A percentile compares a stretch with the other conserved stretches of the same genome.
Evolutionary conservation across 1,140 invertebrate genomes (phyloP).

Genomic region (Drosophila albomicans): DNA sequence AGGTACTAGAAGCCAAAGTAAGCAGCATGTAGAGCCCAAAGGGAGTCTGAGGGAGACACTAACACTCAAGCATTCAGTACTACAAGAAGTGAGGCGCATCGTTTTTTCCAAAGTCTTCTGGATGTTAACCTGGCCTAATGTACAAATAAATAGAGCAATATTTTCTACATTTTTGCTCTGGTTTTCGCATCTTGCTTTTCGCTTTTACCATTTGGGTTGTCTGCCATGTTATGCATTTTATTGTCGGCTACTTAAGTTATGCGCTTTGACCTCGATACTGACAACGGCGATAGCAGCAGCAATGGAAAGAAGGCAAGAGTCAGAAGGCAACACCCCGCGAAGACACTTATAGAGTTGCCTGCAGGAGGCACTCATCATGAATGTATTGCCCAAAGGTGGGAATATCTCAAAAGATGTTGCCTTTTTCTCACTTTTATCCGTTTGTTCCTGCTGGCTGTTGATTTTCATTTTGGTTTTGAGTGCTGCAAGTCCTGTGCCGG

Average conservation of each 20-base stretch:
- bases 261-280: slow-evolving; percentile 80
- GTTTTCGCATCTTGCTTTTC: slow-evolving; percentile 17
- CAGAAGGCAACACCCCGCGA: neutral
- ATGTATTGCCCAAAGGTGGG: slow-evolving; percentile 43
- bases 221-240: slow-evolving; percentile 78
- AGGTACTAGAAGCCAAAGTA: slow-evolving; percentile 47
- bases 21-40: neutral
- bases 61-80: slow-evolving; percentile 6
- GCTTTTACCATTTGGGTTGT: slow-evolving; percentile 39
- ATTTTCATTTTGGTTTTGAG: slow-evolving; percentile 32
- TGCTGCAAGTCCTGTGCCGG: slow-evolving; percentile 26
- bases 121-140: slow-evolving; percentile 60
- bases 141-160: slow-evolving; percentile 79
- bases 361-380: slow-evolving; percentile 39
- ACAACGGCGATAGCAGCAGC: slow-evolving; percentile 20
- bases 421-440: slow-evolving; percentile 31
- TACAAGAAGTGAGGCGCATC: slow-evolving; percentile 20
- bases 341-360: neutral
- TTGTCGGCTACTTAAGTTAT: slow-evolving; percentile 83
- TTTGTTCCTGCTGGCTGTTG: slow-evolving; percentile 9
- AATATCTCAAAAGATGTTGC: slow-evolving; percentile 40
- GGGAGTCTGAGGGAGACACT: slow-evolving; percentile 11
- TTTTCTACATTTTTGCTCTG: slow-evolving; percentile 72
- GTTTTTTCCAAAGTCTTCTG: slow-evolving; percentile 49
- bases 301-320: neutral